Conservation (phyloP, 2,888 invertebrate species). For the Suillia variegata region DNA sequence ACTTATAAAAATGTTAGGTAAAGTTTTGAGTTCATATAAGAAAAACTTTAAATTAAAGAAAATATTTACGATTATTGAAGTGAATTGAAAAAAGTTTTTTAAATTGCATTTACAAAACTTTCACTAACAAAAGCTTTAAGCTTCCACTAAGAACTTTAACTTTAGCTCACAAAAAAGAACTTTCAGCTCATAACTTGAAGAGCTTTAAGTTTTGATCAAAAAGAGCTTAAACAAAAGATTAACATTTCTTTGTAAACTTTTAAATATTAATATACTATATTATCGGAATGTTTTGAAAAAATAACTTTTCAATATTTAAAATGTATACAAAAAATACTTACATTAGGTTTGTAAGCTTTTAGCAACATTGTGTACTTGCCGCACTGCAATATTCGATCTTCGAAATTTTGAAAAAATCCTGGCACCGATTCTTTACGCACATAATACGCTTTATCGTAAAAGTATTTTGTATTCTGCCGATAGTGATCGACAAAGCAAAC, state of each 20-base stretch:
- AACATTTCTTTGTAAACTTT: too few species aligned
- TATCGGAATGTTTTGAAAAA: background rate
- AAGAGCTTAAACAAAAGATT: too few species aligned
- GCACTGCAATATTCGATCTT: constrained; percentile 72
- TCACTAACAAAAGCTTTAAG: too few species aligned
- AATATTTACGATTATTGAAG: too few species aligned
- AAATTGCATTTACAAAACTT: background rate
- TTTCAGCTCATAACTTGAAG: too few species aligned
- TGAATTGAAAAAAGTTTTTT: background rate
- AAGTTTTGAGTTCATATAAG: too few species aligned
- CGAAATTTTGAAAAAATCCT: constrained; percentile 69
- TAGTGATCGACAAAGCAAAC: constrained; percentile 62
- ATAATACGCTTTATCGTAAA: constrained; percentile 56
- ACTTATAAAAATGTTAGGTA: background rate
- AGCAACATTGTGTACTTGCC: constrained; percentile 76
- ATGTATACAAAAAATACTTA: constrained; percentile 48
- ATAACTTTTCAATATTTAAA: too few species aligned
- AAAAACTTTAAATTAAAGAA: too few species aligned
- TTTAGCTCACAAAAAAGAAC: too few species aligned
- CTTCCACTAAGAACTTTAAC: too few species aligned
- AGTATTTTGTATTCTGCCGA: constrained; percentile 54
- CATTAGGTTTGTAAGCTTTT: constrained; percentile 72
- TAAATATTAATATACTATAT: too few species aligned
- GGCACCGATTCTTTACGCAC: constrained; percentile 64
- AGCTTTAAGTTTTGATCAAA: too few species aligned